Evolutionary conservation across 2,113 vertebrate genomes (phyloP), one percentile per base, ranked within the genome.

Genomic region (Hyaena hyaena): DNA sequence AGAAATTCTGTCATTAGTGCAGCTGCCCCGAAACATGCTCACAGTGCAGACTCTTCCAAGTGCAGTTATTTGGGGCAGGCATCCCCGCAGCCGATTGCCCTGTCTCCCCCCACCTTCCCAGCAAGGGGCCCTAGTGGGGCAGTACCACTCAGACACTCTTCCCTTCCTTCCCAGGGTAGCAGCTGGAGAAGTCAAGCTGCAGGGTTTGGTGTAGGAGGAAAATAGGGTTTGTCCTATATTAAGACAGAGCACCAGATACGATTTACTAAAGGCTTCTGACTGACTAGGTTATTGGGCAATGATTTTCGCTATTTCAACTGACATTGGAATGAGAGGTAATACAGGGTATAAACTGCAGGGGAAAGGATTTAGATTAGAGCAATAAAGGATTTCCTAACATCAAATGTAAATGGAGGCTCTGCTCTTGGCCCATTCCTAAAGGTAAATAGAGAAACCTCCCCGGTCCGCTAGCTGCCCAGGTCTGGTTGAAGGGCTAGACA

Each of bases 241-340:
- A 53, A 31, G 43, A 12, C 28, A 96, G 43, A 77, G 61, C 31
- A 21, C 24, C 35, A 92, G 76, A 48, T 87, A 65, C 3, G 74
- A 69, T 58, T 55, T 74, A 28, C 71, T 73, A 86, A 39, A 84
- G 74, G 28, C 76, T 92, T 93, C 68, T 65, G 66, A 88, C 85
- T 85, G 82, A 76, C 33, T 14, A 63, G 26, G 63, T 16, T 61
- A 80, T 23, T 21, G 90, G 33, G 66, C 45, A 88, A 85, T 74
- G 69, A 15, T 26, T 83, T 95, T 87, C 85, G 66, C 53, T 79
- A 31, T 92, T 95, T 92, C 16, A n/a, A 45, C 79, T 95, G 45
- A 93, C 85, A n/a, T 58, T 71, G 85, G 85, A 95, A 83, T 23
- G 50, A 87, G 74, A 53, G 19, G 43, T 55, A 15, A 63, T 14